Conservation (phyloP, 2,888 invertebrate species). For the Caradrina kadenii region DNA sequence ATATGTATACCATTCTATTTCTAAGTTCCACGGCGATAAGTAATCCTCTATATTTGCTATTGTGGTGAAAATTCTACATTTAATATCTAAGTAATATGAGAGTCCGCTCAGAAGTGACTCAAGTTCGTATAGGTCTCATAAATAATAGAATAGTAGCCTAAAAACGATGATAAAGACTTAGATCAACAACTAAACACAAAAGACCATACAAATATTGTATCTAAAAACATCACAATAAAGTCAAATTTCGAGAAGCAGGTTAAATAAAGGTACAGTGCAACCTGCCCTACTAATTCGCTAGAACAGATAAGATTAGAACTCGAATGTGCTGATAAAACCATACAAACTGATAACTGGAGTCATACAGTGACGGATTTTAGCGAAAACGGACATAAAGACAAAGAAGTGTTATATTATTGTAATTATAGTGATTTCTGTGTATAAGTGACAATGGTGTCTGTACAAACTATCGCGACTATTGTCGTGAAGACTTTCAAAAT, state of each 20-base stretch:
- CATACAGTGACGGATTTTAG: constrained; percentile 81
- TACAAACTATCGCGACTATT: constrained; percentile 95
- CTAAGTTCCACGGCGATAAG: background rate
- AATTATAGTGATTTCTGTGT: constrained; percentile 62
- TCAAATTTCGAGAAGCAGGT: constrained; percentile 35
- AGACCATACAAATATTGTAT: constrained; percentile 20
- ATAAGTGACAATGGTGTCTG: constrained; percentile 93
- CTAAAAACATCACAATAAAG: constrained; percentile 22
- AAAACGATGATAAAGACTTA: constrained; percentile 56
- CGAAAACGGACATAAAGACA: constrained; percentile 81
- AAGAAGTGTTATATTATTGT: constrained; percentile 68
- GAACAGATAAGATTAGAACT: constrained; percentile 85
- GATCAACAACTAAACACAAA: constrained; percentile 44
- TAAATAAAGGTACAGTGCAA: constrained; percentile 68
- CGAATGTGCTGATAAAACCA: constrained; percentile 79
- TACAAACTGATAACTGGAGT: constrained; percentile 79
- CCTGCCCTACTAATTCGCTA: constrained; percentile 87
- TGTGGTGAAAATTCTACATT: background rate
- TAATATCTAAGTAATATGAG: background rate
- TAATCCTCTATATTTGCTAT: background rate
- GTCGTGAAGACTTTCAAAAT: constrained; percentile 95
- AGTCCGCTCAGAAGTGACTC: constrained; percentile 25
- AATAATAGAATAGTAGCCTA: constrained; percentile 64
- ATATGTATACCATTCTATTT: background rate
- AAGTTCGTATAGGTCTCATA: constrained; percentile 39